phyloP scores from a whole-genome alignment of 2,888 invertebrate genomes.

The Philhelius pedissequus region DNA sequence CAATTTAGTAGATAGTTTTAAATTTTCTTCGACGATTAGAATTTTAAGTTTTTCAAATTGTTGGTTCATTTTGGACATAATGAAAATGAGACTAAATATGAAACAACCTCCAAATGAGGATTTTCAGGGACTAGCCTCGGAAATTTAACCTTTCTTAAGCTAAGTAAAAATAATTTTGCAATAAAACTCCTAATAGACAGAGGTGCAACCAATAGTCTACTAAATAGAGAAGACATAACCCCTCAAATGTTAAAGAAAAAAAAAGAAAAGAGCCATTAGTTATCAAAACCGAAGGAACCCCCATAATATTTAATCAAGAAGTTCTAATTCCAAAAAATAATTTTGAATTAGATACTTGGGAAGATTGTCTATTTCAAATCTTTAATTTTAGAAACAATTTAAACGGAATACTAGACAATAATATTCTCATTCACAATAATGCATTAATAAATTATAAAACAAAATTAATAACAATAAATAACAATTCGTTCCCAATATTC shows the following conservation, averaged over 20 bases:
- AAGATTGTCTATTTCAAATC: no score
- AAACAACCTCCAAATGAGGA: neutral
- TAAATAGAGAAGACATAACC: neutral
- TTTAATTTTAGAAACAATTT: no score
- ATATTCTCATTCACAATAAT: neutral
- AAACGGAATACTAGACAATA: neutral
- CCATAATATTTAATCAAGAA: slow-evolving; percentile 71
- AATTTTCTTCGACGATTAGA: no score
- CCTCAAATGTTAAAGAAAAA: neutral
- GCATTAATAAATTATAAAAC: neutral
- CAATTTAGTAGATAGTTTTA: no score
- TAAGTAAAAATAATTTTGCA: neutral
- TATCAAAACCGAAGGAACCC: slow-evolving; percentile 60
- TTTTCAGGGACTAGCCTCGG: neutral
- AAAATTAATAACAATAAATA: neutral
- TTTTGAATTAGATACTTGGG: no score
- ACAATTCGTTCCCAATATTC: no score
- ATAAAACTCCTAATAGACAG: neutral
- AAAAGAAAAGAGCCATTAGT: neutral
- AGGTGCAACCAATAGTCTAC: neutral
- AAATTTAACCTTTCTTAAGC: neutral
- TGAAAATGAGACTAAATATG: neutral
- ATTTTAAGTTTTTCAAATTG: no score
- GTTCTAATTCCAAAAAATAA: neutral
- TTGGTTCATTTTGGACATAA: no score